Base-by-base conservation (phyloP, 2,888 invertebrate species). In the Acronicta leporina region DNA sequence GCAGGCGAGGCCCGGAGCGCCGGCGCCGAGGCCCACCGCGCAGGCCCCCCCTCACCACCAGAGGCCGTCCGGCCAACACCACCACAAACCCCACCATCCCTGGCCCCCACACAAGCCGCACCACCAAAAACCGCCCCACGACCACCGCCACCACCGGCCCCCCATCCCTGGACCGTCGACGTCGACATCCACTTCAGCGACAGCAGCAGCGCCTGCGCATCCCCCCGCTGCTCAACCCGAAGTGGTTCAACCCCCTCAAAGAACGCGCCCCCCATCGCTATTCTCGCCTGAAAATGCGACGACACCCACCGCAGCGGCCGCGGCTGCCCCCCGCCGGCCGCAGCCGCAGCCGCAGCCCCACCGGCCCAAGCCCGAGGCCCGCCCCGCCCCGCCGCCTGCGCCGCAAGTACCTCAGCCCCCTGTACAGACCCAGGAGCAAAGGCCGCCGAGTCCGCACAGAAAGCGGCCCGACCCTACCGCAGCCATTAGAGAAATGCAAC, bases 211-310 rank as follows among this genome's bases (percentile, higher is more conserved):
- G 30, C 55, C 68, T 0, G 6, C 71, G 48, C 82, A 65, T 52
- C 73, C 60, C 33, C 81, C 68, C 5, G 35, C 41, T 38, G 61
- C 61, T 47, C 82, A 60, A 58, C 81, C 68, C 47, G 81, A 71
- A 44, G 83, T 85, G 52, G 80, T 81, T 27, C 86, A 5, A 7
- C 38, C 38, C n/a, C 38, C 58, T 65, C 90, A 87, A 55, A 80
- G 91, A 41, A 94, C 95, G 16, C 90, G 95, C 48, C 95, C 95
- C 3, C 95, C 95, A 0, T 96, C 96, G 13, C 82, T 96, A 35
- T 96, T 96, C 84, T 96, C 96, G 4, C 96, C 96, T 0, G 96
- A 96, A 66, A 96, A 95, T 63, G 91, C 86, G 0, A 92, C 92
- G 0, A 92, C 95, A 0, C 95, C 95, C 7, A 84, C 89, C 4